Percentiles rank a stretch among this genome's conserved stretches.
These are phyloP conservation scores for Halcyon badia DNA, from an alignment of 2,797 vertebrate genomes.

Conservation along the genomic window DNA sequence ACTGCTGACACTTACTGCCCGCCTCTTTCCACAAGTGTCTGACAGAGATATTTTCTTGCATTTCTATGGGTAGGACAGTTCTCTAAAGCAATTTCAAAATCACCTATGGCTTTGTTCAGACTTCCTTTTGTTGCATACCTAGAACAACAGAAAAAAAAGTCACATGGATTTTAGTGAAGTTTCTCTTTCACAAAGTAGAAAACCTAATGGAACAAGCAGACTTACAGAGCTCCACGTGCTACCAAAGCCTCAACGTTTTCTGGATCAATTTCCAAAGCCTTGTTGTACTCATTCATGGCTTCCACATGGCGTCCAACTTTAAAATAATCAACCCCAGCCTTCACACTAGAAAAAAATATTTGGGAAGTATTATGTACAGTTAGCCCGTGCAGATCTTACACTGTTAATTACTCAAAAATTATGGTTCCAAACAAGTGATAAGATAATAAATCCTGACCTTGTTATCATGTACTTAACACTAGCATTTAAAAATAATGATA, in stretches of 20 bases:
- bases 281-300: conserved; percentile 99
- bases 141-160: neutral
- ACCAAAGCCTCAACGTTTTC: conserved; percentile 96
- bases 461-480: neutral
- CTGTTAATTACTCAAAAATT: neutral
- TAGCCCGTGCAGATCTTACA: neutral
- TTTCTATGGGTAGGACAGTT: conserved; percentile 94
- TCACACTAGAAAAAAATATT: conserved; percentile 84
- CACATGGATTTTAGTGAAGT: neutral
- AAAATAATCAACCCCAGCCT: conserved; percentile 94
- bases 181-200: neutral
- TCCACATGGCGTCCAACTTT: conserved; percentile 93
- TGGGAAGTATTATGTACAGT: neutral
- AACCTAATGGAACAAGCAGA: neutral
- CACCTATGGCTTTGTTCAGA: conserved; percentile 92
- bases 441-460: neutral
- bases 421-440: neutral
- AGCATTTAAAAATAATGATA: neutral
- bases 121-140: conserved; percentile 98
- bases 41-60: conserved; percentile 97
- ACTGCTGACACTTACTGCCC: conserved; percentile 87
- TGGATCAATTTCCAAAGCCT: conserved; percentile 94
- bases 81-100: conserved; percentile 94
- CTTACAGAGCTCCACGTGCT: conserved; percentile 96
- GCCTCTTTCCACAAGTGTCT: conserved; percentile 96